phyloP scores from a whole-genome alignment of 2,797 vertebrate species.

The Tenualosa thibaudeaui region DNA sequence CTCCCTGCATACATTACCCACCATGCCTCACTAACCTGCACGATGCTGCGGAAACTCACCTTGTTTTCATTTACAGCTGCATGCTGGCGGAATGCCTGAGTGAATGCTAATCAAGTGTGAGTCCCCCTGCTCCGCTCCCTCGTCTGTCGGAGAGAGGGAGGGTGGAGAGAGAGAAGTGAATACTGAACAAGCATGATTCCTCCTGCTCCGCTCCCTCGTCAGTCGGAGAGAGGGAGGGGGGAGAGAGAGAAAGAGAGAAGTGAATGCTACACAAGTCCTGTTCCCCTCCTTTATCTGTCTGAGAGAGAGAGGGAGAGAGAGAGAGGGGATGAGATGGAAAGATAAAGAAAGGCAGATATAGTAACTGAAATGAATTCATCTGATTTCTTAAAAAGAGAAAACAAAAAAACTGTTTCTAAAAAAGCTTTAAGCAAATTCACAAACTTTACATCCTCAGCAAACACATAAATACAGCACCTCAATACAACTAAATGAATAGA shows the following conservation, averaged over 20 bases:
- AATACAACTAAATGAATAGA: no score
- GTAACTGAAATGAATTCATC: no score
- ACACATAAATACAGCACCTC: no score
- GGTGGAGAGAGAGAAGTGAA: background rate
- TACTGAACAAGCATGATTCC: background rate
- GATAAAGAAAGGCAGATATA: conserved; percentile 44
- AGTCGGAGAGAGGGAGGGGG: conserved; percentile 16
- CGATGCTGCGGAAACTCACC: conserved; percentile 35
- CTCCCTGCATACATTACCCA: conserved; percentile 46
- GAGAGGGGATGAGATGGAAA: conserved; percentile 26
- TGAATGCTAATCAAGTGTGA: conserved; percentile 73
- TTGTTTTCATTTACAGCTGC: conserved; percentile 52
- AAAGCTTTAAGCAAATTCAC: no score
- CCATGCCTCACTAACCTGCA: conserved; percentile 47
- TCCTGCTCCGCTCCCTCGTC: no score
- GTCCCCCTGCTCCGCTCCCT: conserved; percentile 56
- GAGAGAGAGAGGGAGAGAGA: conserved; percentile 36
- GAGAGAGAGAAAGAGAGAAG: conserved; percentile 6
- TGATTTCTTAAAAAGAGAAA: no score
- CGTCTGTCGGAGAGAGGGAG: background rate
- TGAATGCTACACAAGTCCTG: no score
- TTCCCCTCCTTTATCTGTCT: no score
- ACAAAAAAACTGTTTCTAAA: no score
- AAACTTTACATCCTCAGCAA: no score
- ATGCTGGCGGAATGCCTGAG: conserved; percentile 70